Conservation (phyloP, 2,113 vertebrate genomes). For the Okapia johnstoni region DNA sequence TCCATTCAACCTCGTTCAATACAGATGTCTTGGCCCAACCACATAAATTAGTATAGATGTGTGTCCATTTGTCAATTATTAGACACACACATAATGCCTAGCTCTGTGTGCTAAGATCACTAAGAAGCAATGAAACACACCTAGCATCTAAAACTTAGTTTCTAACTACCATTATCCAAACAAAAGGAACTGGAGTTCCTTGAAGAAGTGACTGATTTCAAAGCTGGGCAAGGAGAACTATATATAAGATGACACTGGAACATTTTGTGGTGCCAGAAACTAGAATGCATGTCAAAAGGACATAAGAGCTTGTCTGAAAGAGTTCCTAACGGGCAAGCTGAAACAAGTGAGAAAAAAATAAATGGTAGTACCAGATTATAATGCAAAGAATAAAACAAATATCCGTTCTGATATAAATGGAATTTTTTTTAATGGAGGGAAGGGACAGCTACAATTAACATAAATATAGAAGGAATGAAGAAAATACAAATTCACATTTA, state of each 20-base stretch:
- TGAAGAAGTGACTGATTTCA: neutral
- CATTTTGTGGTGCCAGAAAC: neutral
- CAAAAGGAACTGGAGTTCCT: neutral
- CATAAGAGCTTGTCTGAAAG: neutral
- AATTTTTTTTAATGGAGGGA: neutral
- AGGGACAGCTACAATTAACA: neutral
- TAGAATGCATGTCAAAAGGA: neutral
- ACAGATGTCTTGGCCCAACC: neutral
- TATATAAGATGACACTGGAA: neutral
- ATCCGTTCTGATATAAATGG: neutral
- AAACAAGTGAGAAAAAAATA: neutral
- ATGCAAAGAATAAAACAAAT: neutral
- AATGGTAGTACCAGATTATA: neutral
- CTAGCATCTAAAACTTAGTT: neutral
- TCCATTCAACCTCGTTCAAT: neutral
- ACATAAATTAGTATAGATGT: neutral
- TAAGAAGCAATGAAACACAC: neutral
- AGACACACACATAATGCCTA: neutral
- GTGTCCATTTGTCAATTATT: neutral
- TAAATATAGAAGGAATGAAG: neutral
- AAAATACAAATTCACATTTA: conserved; percentile 5
- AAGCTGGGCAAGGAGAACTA: neutral
- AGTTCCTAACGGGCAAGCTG: neutral
- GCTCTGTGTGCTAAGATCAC: neutral
- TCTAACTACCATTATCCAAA: neutral